Base-by-base conservation (phyloP, 1,140 invertebrate species). In the Epicauta chinensis region DNA sequence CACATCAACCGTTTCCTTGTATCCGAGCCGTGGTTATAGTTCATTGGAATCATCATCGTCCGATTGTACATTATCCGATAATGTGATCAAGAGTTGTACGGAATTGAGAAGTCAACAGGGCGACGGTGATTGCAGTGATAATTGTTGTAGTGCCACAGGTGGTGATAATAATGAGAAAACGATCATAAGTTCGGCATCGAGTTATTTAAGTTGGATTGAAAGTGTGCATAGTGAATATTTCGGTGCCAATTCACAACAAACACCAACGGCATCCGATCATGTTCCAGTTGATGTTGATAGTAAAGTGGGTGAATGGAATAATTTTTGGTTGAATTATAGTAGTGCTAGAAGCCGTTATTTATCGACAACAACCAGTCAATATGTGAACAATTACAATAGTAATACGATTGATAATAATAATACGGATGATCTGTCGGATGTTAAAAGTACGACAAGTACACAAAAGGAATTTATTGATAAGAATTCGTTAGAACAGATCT, bases 251-350 rank as follows among this genome's bases (percentile, higher is more conserved):
- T 13, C 30, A 4, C 12, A 11, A 34, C 32, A 34, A 34, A 34
- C 32, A 23, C 23, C 23, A 2, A 37, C 32, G 17, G 29, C 51
- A 12, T 51, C 43, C 16, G 41, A 41, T 3, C 50, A 62, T 9
- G 32, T 52, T 11, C 10, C 32, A 11, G 46, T 53, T 7, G 65
- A 68, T 40, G 55, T 61, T 10, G 65, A 70, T 15, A 65, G 59
- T 39, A 68, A 69, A 61, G 65, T 66, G 16, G 69, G 69, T 1
- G 69, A 71, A 53, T 71, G 69, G 69, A 69, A 69, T 46, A 71
- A 69, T 53, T 71, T 71, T 52, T 71, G 69, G 69, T 55, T 65
- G 37, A 68, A 69, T 37, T 71, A 71, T 43, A 70, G 61, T 34
- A 62, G 56, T 59, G 58, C 64, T 3, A 59, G 63, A 5, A 65